Percentiles rank a stretch among this genome's conserved stretches.
Conservation (phyloP, 1,140 invertebrate species). For the Papilio machaon region DNA sequence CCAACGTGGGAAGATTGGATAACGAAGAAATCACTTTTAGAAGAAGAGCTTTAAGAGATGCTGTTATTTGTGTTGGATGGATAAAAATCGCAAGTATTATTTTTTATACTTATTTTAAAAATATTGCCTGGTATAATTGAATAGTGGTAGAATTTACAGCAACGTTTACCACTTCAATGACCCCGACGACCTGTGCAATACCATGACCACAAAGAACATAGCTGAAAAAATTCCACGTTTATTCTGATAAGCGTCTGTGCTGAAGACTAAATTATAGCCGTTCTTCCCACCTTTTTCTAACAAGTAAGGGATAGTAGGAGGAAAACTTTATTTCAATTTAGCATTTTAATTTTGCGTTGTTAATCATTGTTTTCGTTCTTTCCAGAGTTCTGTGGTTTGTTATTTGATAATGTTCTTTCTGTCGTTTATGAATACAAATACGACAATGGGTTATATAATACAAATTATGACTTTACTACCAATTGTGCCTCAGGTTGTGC, state of each 20-base stretch:
- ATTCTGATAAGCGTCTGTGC: no score
- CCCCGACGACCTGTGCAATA: no score
- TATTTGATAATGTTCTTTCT: conserved; percentile 52
- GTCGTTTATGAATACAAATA: conserved; percentile 46
- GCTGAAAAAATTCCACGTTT: no score
- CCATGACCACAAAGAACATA: no score
- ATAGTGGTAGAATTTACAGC: not conserved
- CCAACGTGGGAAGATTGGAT: conserved; percentile 47
- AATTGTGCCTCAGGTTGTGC: conserved; percentile 48
- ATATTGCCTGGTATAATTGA: not conserved
- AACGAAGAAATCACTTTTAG: conserved; percentile 47
- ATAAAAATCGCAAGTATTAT: conserved; percentile 55
- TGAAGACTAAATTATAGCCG: no score
- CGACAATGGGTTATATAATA: conserved; percentile 44
- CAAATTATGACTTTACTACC: conserved; percentile 49
- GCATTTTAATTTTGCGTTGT: not conserved
- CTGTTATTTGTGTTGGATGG: conserved; percentile 61
- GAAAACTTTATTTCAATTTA: not conserved
- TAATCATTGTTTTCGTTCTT: conserved; percentile 7
- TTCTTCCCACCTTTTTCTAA: no score
- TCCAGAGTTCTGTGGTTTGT: conserved; percentile 56
- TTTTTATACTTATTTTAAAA: not conserved
- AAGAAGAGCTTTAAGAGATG: conserved; percentile 52
- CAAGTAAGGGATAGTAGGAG: no score
- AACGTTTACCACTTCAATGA: no score